These are phyloP conservation scores for Thaumatotibia leucotreta DNA, from an alignment of 1,140 invertebrate species.

Conservation along the genomic window DNA sequence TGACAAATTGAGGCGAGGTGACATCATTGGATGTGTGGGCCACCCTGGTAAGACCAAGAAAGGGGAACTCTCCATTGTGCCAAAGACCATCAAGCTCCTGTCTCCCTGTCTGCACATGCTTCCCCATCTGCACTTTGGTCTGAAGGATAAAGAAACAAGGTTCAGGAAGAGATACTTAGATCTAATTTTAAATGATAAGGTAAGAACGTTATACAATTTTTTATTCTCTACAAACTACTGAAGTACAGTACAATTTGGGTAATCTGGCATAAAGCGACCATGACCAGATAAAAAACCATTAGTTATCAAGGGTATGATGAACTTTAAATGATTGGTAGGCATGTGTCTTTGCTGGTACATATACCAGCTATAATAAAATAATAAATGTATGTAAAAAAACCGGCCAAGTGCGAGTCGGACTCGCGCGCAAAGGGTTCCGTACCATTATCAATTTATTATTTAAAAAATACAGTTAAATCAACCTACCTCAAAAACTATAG, in stretches of 20 bases:
- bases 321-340: too few species aligned
- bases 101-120: conserved; percentile 99
- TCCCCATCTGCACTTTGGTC: conserved; percentile 97
- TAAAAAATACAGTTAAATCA: too few species aligned
- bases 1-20: conserved; percentile 92
- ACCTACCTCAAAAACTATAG: too few species aligned
- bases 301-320: too few species aligned
- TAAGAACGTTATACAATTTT: conserved; percentile 25
- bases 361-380: too few species aligned
- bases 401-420: too few species aligned
- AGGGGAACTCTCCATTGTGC: conserved; percentile 97
- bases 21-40: conserved; percentile 96
- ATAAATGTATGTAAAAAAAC: too few species aligned
- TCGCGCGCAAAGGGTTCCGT: too few species aligned
- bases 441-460: too few species aligned
- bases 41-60: conserved; percentile 97
- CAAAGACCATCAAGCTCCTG: conserved; percentile 89
- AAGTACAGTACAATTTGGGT: conserved; percentile 10
- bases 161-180: conserved; percentile 98
- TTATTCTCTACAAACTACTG: background rate
- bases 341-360: too few species aligned
- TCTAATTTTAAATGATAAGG: conserved; percentile 94
- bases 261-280: too few species aligned
- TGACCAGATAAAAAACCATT: too few species aligned
- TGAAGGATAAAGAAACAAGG: conserved; percentile 97